Conservation (phyloP, 2,888 invertebrate genomes). For the Pollenia amentaria region DNA sequence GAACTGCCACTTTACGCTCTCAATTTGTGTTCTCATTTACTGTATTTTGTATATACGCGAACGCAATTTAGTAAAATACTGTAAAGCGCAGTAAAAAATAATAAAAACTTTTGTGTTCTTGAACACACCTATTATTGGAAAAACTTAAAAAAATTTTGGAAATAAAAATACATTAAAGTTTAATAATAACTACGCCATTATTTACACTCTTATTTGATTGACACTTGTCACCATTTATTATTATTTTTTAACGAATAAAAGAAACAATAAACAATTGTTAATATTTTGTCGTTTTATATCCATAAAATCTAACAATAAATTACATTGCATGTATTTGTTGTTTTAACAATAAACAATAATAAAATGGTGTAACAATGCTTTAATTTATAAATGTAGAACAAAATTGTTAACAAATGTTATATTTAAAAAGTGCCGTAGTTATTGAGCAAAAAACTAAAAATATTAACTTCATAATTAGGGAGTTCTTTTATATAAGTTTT, state of each 20-base stretch:
- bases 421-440: background rate
- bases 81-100: too few species aligned
- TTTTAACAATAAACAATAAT: slow-evolving; percentile 36
- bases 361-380: slow-evolving; percentile 24
- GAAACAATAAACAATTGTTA: slow-evolving; percentile 31
- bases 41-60: too few species aligned
- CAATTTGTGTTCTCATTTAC: too few species aligned
- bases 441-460: background rate
- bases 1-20: too few species aligned
- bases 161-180: background rate
- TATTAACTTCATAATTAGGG: background rate
- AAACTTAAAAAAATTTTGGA: background rate
- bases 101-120: too few species aligned
- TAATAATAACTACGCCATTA: background rate
- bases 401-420: slow-evolving; percentile 19
- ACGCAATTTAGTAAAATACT: too few species aligned
- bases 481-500: too few species aligned
- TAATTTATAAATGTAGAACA: slow-evolving; percentile 1
- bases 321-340: background rate
- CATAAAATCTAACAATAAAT: slow-evolving; percentile 29
- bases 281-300: background rate
- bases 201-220: background rate
- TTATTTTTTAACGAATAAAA: background rate
- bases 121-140: too few species aligned
- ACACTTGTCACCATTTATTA: background rate